A percentile compares a stretch with the other conserved stretches of the same genome.
Evolutionary conservation across 2,797 vertebrate genomes (phyloP).

Genomic region (Crocodylus rhombifer): DNA sequence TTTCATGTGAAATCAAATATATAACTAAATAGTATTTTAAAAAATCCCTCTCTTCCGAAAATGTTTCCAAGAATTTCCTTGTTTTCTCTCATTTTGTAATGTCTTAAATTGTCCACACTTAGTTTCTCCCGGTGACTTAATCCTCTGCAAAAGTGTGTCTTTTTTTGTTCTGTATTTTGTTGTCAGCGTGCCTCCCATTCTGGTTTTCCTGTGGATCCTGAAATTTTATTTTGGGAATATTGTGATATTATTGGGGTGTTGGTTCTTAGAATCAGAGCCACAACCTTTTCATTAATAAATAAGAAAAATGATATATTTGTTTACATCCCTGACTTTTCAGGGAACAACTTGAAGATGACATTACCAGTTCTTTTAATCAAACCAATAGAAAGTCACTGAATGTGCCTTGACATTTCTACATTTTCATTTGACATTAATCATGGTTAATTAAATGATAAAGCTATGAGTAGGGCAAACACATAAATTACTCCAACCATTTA

Average conservation of each 20-base stretch:
- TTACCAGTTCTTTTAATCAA: not conserved
- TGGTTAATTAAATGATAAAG: constrained; percentile 17
- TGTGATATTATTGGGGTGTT: not conserved
- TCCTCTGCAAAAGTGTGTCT: not conserved
- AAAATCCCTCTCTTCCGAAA: not conserved
- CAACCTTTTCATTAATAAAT: not conserved
- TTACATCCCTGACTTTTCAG: not conserved
- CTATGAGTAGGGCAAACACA: not conserved
- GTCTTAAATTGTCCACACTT: not conserved
- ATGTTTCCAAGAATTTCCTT: not conserved
- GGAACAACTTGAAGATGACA: not conserved
- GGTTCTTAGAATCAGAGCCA: not conserved
- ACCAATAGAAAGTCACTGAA: constrained; percentile 10
- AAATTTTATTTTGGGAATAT: not conserved
- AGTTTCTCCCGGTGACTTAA: not conserved
- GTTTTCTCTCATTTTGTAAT: not conserved
- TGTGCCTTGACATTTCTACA: constrained; percentile 43
- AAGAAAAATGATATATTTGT: not conserved
- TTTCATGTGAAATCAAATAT: not conserved
- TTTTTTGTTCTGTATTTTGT: not conserved
- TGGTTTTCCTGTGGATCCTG: not conserved
- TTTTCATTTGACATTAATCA: constrained; percentile 39
- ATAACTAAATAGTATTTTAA: not conserved
- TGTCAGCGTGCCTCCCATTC: not conserved
- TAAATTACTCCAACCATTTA: constrained; percentile 34